A percentile compares a stretch with the other conserved stretches of the same genome.
phyloP scores from a whole-genome alignment of 2,888 invertebrate species.

The Agrochola lychnidis region DNA sequence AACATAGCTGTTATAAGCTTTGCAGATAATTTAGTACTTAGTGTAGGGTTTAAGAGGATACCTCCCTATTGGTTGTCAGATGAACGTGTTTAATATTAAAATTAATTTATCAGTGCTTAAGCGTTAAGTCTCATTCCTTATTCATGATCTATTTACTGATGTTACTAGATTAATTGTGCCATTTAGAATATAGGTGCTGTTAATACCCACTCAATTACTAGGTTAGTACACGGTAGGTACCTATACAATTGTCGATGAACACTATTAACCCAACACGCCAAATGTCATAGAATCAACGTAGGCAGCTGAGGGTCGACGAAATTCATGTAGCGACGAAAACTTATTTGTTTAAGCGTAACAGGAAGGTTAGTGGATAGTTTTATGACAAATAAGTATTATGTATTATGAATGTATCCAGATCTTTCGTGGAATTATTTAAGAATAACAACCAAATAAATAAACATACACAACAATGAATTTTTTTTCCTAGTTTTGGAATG shows the following conservation, averaged over 20 bases:
- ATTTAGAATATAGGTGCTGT: neutral
- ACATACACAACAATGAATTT: neutral
- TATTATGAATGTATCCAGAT: neutral
- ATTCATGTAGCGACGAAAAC: neutral
- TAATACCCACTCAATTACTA: neutral
- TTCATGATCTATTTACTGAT: conserved; percentile 10
- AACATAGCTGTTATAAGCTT: conserved; percentile 11
- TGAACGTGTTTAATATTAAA: conserved; percentile 24
- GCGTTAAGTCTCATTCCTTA: conserved; percentile 7
- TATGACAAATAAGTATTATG: neutral
- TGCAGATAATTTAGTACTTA: conserved; percentile 26
- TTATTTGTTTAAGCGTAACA: conserved; percentile 1
- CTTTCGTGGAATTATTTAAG: neutral
- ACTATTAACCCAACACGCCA: neutral
- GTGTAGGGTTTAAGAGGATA: conserved; percentile 3
- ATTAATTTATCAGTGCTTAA: conserved; percentile 31
- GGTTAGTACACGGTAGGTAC: neutral
- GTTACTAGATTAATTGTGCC: neutral
- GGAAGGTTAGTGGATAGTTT: neutral
- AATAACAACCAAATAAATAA: neutral
- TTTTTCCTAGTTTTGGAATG: neutral
- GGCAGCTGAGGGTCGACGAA: neutral
- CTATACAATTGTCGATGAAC: neutral
- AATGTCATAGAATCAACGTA: conserved; percentile 13
- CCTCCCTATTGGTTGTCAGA: neutral